Evolutionary conservation across 2,888 invertebrate genomes (phyloP).

Genomic region (Busseola fusca): DNA sequence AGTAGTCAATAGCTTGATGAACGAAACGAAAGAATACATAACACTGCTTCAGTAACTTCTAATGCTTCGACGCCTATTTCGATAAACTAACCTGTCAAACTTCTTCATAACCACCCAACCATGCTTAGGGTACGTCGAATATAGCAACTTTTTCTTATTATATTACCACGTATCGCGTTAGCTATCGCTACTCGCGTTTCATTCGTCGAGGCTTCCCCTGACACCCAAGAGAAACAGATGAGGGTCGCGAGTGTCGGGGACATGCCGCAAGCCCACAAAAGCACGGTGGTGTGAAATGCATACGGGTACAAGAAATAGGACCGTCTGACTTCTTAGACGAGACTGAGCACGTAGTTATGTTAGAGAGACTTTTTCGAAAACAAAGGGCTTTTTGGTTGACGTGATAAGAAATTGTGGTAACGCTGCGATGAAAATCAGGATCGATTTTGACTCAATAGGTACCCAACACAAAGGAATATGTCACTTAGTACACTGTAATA

Average conservation of each 20-base stretch:
- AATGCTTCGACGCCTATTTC: background rate
- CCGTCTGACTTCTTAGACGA: slow-evolving; percentile 46
- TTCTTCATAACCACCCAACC: slow-evolving; percentile 8
- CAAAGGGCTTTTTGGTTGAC: background rate
- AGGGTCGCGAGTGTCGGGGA: slow-evolving; percentile 69
- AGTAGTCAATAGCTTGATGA: background rate
- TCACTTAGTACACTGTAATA: background rate
- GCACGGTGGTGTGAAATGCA: slow-evolving; percentile 56
- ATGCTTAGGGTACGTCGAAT: background rate
- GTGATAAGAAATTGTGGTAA: background rate
- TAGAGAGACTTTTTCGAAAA: slow-evolving; percentile 6
- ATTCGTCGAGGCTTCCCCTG: slow-evolving; percentile 46
- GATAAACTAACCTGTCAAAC: slow-evolving; percentile 16
- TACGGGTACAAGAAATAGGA: slow-evolving; percentile 21
- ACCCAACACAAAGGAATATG: background rate
- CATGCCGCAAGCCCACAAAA: slow-evolving; percentile 66
- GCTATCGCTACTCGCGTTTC: slow-evolving; percentile 43
- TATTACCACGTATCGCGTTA: slow-evolving; percentile 37
- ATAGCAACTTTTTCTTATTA: slow-evolving; percentile 42
- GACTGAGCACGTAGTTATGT: slow-evolving; percentile 14
- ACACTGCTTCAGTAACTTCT: background rate
- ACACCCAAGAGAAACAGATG: slow-evolving; percentile 68
- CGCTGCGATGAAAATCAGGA: background rate
- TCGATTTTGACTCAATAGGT: background rate
- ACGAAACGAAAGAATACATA: background rate